A percentile compares a stretch with the other conserved stretches of the same genome.
phyloP scores from a whole-genome alignment of 2,113 vertebrate genomes.

The Hyla sarda region DNA sequence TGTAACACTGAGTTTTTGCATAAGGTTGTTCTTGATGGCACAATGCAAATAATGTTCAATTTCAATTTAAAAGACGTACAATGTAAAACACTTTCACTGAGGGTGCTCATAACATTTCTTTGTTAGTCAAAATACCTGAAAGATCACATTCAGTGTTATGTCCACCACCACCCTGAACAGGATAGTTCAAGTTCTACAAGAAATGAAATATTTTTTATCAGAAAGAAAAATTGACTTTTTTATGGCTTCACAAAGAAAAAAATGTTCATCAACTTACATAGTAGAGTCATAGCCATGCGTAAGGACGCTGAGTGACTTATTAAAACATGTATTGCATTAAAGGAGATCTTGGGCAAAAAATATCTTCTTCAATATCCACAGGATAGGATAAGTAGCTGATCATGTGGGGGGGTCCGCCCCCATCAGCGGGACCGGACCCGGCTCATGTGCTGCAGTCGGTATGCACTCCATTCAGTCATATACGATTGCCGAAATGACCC shows the following conservation, averaged over 20 bases:
- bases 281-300: neutral
- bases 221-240: neutral
- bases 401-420: no score
- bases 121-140: neutral
- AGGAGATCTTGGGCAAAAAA: no score
- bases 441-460: no score
- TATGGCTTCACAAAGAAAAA: no score
- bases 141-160: neutral
- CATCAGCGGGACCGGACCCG: no score
- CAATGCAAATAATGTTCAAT: conserved; percentile 35
- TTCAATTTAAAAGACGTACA: neutral
- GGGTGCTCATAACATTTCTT: neutral
- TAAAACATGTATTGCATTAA: neutral
- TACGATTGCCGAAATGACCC: no score
- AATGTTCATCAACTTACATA: no score
- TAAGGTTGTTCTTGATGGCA: neutral
- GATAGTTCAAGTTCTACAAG: neutral
- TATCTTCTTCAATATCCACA: no score
- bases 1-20: neutral
- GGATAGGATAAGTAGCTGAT: no score
- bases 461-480: no score
- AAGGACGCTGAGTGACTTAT: neutral
- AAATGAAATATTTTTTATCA: neutral
- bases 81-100: neutral
- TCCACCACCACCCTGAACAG: neutral